Percentiles rank a stretch among this genome's conserved stretches.
Evolutionary conservation across 2,113 vertebrate genomes (phyloP).

Genomic region (Eupsittula cactorum): DNA sequence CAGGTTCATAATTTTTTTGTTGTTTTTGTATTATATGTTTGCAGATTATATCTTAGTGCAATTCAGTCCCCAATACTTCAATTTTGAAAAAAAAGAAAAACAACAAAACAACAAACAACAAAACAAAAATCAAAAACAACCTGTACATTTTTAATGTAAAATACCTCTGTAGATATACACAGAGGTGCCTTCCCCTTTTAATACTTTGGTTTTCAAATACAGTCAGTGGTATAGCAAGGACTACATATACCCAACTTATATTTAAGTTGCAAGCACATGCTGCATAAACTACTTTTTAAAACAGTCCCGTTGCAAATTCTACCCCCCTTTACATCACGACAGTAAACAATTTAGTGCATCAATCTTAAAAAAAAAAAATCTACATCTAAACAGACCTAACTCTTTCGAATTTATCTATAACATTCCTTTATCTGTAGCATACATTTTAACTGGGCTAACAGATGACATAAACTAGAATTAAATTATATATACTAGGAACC

Average conservation of each 20-base stretch:
- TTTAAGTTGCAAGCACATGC: constrained; percentile 93
- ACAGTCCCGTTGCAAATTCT: constrained; percentile 86
- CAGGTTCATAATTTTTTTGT: constrained; percentile 74
- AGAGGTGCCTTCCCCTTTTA: constrained; percentile 80
- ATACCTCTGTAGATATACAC: constrained; percentile 83
- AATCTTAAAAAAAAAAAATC: constrained; percentile 77
- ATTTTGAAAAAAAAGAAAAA: constrained; percentile 68
- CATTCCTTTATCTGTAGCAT: constrained; percentile 86
- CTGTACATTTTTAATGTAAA: constrained; percentile 86
- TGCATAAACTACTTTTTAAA: constrained; percentile 87
- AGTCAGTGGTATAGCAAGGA: constrained; percentile 88
- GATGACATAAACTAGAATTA: constrained; percentile 90
- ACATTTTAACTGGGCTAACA: constrained; percentile 85
- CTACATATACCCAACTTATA: constrained; percentile 88
- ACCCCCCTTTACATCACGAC: constrained; percentile 84
- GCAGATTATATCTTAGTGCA: constrained; percentile 93
- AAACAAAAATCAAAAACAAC: neutral
- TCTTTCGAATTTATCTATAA: constrained; percentile 83
- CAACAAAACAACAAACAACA: neutral
- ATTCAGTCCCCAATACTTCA: constrained; percentile 91
- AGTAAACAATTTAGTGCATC: constrained; percentile 90
- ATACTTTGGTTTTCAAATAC: constrained; percentile 92
- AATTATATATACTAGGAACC: constrained; percentile 85
- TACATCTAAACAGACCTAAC: constrained; percentile 85
- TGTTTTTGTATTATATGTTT: constrained; percentile 84